A percentile compares a stretch with the other conserved stretches of the same genome.
Evolutionary conservation across 1,140 invertebrate species (phyloP).

Genomic region (Papilio helenus): DNA sequence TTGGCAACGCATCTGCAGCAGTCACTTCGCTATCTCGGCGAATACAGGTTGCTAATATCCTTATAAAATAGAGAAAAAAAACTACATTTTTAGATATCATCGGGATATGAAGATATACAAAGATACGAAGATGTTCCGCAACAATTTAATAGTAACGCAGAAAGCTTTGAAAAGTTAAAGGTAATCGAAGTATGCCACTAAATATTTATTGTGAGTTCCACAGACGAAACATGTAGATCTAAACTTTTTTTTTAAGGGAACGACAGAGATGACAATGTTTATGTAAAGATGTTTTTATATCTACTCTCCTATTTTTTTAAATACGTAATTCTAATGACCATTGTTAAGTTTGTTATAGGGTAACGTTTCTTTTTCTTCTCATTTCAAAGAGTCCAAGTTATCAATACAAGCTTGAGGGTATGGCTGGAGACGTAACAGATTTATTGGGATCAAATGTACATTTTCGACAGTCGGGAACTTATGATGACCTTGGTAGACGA

Average conservation of each 20-base stretch:
- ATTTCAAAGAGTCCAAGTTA: background rate
- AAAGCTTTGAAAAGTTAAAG: background rate
- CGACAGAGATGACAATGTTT: too few relatives aligned
- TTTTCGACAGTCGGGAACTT: slow-evolving; percentile 47
- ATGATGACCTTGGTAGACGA: slow-evolving; percentile 54
- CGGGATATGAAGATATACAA: slow-evolving; percentile 3
- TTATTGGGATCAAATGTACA: slow-evolving; percentile 55
- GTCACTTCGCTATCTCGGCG: too few relatives aligned
- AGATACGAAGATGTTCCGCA: background rate
- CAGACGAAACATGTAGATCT: too few relatives aligned
- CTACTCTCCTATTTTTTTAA: too few relatives aligned
- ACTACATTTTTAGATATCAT: background rate
- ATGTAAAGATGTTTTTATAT: too few relatives aligned
- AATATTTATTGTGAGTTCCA: background rate
- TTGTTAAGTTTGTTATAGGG: too few relatives aligned
- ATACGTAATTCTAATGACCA: too few relatives aligned
- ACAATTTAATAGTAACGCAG: slow-evolving; percentile 7
- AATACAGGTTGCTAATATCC: too few relatives aligned
- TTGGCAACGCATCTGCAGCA: too few relatives aligned
- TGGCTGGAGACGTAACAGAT: slow-evolving; percentile 46
- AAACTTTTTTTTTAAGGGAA: too few relatives aligned
- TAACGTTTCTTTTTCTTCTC: too few relatives aligned
- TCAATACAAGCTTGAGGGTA: slow-evolving; percentile 41
- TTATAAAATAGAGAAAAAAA: background rate
- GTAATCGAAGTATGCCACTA: background rate